Conservation (phyloP, 2,113 vertebrate genomes). For the Thinocorus orbignyianus region DNA sequence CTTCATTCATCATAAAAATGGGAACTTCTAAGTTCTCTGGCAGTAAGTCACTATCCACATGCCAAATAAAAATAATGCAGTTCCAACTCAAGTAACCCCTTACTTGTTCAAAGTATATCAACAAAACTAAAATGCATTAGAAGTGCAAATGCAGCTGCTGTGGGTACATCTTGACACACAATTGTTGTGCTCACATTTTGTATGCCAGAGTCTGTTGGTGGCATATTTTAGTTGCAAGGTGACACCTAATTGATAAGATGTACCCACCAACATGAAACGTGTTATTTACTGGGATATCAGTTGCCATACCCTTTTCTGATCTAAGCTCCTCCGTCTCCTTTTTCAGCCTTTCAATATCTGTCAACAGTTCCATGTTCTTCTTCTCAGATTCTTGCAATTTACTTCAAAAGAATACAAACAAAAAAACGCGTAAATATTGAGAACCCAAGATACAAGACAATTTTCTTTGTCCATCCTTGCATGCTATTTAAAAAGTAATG, state of each 20-base stretch:
- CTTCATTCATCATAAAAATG: background rate
- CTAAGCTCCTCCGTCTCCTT: constrained; percentile 94
- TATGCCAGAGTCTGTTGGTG: background rate
- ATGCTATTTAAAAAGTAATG: background rate
- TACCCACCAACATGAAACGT: constrained; percentile 3
- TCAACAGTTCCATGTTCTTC: constrained; percentile 89
- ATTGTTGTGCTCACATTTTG: background rate
- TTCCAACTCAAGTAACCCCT: background rate
- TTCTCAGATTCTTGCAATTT: constrained; percentile 94
- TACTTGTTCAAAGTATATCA: background rate
- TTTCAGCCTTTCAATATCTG: constrained; percentile 92
- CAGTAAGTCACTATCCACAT: background rate
- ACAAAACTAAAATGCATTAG: background rate
- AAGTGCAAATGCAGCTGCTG: background rate
- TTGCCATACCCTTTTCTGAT: constrained; percentile 87
- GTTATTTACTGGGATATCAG: constrained; percentile 53
- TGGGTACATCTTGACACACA: background rate
- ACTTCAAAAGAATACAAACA: constrained; percentile 76
- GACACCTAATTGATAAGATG: constrained; percentile 18
- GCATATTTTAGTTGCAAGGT: background rate
- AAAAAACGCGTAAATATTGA: constrained; percentile 18
- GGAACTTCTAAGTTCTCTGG: background rate
- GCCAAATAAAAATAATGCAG: background rate
- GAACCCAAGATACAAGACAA: background rate
- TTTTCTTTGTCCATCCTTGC: background rate